Percentiles rank a stretch among this genome's conserved stretches.
These are phyloP conservation scores for Orthonyx spaldingii DNA, from an alignment of 2,113 vertebrate genomes.

Conservation along the genomic window DNA sequence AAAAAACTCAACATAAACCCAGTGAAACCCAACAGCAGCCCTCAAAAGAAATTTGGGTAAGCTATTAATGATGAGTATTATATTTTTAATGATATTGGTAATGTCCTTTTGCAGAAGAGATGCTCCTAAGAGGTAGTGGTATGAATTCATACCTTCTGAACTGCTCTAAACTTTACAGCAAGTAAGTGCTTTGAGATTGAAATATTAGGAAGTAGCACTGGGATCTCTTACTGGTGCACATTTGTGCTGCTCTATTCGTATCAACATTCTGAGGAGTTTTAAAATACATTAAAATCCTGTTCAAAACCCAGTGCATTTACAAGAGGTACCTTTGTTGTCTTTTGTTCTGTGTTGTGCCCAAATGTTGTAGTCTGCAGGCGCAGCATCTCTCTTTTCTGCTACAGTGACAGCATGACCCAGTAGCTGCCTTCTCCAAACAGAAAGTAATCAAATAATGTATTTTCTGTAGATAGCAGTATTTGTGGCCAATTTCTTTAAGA, in stretches of 20 bases:
- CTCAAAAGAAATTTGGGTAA: not conserved
- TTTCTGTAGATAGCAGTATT: not conserved
- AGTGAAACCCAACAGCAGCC: not conserved
- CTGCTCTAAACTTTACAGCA: not conserved
- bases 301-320: not conserved
- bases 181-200: not conserved
- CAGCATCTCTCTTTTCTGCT: not conserved
- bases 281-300: not conserved
- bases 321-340: not conserved
- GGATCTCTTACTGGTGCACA: not conserved
- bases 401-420: not conserved
- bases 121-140: not conserved
- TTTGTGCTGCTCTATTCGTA: not conserved
- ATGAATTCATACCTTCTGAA: not conserved
- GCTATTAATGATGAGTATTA: not conserved
- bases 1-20: not conserved
- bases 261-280: rapidly evolving
- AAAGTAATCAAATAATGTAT: not conserved
- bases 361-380: not conserved
- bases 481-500: not conserved
- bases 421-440: not conserved
- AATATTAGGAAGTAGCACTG: not conserved
- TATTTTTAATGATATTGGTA: not conserved
- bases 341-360: not conserved
- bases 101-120: not conserved